These are phyloP conservation scores for Sorex fumeus DNA, from an alignment of 2,113 vertebrate species.

Conservation along the genomic window DNA sequence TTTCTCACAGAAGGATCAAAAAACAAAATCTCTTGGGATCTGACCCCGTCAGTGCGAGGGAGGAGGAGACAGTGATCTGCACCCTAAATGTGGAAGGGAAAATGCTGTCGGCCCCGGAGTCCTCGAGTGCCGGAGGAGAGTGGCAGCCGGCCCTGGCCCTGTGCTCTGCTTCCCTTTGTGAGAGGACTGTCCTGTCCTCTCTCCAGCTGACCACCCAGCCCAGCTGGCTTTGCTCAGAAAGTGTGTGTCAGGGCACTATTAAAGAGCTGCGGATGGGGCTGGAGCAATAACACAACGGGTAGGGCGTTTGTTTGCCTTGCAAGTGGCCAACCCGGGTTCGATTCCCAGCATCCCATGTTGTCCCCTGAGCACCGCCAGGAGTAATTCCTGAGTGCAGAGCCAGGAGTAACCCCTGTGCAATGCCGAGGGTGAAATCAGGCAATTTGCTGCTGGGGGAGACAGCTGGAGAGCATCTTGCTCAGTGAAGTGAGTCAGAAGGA, in stretches of 20 bases:
- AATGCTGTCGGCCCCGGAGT: constrained; percentile 23
- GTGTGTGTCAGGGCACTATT: background rate
- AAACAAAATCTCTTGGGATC: constrained; percentile 42
- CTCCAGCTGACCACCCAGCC: background rate
- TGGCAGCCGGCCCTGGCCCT: background rate
- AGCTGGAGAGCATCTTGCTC: no score
- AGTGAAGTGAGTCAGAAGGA: no score
- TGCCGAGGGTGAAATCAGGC: no score
- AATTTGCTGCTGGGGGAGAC: no score
- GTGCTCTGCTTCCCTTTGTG: background rate
- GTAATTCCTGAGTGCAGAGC: no score
- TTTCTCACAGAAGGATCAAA: constrained; percentile 5
- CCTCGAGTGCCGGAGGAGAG: background rate
- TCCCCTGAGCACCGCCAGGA: no score
- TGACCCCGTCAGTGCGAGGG: background rate
- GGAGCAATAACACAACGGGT: no score
- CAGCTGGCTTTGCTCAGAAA: background rate
- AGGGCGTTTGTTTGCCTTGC: no score
- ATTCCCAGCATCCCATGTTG: no score
- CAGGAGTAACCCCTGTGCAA: no score
- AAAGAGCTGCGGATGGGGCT: background rate
- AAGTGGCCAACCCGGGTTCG: no score
- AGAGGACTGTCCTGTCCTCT: background rate
- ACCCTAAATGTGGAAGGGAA: background rate
- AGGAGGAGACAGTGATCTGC: background rate